Conservation (phyloP, 2,888 invertebrate species). For the Ophioninae sp. region DNA sequence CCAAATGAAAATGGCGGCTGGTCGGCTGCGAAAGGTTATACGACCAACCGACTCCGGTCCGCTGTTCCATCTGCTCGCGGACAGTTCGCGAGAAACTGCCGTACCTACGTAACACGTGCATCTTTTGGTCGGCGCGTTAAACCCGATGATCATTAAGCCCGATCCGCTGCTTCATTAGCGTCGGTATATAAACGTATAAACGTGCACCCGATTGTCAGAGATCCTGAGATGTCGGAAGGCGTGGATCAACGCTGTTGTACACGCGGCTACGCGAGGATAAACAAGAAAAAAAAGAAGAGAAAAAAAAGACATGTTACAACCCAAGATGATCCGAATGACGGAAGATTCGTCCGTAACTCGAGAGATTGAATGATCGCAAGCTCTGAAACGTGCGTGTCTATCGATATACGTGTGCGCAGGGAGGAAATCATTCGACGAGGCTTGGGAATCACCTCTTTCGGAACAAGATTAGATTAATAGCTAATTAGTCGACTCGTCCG, state of each 20-base stretch:
- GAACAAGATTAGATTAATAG: slow-evolving; percentile 51
- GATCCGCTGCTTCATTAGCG: slow-evolving; percentile 41
- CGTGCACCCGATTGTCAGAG: slow-evolving; percentile 26
- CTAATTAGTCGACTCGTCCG: slow-evolving; percentile 52
- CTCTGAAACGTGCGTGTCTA: background rate
- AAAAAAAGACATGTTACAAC: background rate
- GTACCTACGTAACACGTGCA: slow-evolving; percentile 21
- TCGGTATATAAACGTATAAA: background rate
- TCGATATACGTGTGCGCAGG: background rate
- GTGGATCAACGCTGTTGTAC: slow-evolving; percentile 15
- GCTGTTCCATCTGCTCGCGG: slow-evolving; percentile 34
- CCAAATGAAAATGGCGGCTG: slow-evolving; percentile 50
- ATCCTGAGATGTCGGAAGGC: background rate
- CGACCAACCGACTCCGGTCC: slow-evolving; percentile 33
- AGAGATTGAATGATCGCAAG: slow-evolving; percentile 16
- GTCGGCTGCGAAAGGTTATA: slow-evolving; percentile 53
- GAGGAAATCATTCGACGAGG: slow-evolving; percentile 8
- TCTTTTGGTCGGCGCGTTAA: slow-evolving; percentile 9
- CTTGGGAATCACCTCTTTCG: slow-evolving; percentile 29
- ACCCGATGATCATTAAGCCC: slow-evolving; percentile 29
- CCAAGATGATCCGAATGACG: slow-evolving; percentile 1
- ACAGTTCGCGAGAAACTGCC: slow-evolving; percentile 30
- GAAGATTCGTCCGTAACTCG: background rate
- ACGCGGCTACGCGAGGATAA: slow-evolving; percentile 26
- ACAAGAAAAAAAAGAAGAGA: background rate